These are phyloP conservation scores for Metacarcinus magister DNA, from an alignment of 2,888 invertebrate genomes.

Conservation along the genomic window DNA sequence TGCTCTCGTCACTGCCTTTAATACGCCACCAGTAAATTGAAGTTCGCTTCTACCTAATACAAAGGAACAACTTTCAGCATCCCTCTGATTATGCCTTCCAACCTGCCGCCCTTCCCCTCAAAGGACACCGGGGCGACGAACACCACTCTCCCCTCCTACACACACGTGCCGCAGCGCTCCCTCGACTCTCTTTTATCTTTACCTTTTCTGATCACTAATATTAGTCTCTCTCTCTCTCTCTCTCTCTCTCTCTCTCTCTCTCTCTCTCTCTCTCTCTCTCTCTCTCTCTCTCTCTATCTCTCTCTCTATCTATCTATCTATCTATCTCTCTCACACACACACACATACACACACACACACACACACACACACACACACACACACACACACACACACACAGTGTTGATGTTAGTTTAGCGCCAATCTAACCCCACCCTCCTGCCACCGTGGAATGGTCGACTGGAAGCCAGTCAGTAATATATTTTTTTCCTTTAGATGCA, in stretches of 20 bases:
- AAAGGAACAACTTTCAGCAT: background rate
- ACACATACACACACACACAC: too few relatives aligned
- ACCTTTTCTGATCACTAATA: background rate
- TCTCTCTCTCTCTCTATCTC: too few relatives aligned
- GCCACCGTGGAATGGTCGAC: background rate
- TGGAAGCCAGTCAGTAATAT: background rate
- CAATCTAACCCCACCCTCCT: background rate
- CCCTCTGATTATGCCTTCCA: background rate
- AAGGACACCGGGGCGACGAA: background rate
- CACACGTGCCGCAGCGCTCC: background rate
- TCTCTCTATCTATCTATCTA: too few relatives aligned
- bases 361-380: too few relatives aligned
- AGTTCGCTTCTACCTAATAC: background rate
- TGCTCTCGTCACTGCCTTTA: background rate
- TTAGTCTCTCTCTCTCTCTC: conserved; percentile 1
- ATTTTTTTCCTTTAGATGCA: background rate
- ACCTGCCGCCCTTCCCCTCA: background rate
- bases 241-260: conserved; percentile 20
- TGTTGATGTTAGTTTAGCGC: too few relatives aligned
- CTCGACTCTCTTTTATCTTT: background rate
- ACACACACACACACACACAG: background rate
- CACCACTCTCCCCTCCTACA: background rate
- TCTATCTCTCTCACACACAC: too few relatives aligned
- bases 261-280: conserved; percentile 32
- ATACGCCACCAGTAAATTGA: background rate